A percentile compares a stretch with the other conserved stretches of the same genome.
Conservation (phyloP, 2,888 invertebrate species). For the Cristatella mucedo region DNA sequence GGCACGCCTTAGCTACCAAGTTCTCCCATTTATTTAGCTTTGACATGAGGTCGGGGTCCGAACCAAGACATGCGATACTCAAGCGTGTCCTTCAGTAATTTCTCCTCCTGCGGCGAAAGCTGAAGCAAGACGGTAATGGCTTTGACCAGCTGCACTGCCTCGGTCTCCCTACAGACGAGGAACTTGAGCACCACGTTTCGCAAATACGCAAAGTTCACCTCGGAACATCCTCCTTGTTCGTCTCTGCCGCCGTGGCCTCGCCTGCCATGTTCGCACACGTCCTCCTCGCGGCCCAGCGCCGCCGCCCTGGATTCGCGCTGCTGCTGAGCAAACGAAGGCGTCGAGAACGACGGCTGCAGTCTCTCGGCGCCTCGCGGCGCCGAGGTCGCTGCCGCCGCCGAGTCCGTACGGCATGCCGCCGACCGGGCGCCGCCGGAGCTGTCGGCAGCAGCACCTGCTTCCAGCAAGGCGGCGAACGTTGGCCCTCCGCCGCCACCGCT, state of each 20-base stretch:
- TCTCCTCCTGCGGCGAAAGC: constrained; percentile 70
- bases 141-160: constrained; percentile 70
- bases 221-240: constrained; percentile 38
- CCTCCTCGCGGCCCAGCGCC: not conserved
- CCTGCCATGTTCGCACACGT: not conserved
- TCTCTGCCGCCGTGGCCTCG: constrained; percentile 3
- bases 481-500: not conserved
- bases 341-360: no score
- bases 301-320: not conserved
- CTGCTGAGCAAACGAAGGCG: not conserved
- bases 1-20: no score
- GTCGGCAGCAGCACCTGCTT: not conserved
- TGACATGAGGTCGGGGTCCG: no score
- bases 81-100: constrained; percentile 59
- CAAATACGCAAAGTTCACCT: constrained; percentile 66
- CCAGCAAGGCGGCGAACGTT: no score
- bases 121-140: constrained; percentile 69
- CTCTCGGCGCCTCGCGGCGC: no score
- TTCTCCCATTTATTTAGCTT: no score
- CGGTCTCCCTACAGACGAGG: constrained; percentile 65
- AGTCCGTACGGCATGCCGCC: no score
- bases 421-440: no score
- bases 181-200: constrained; percentile 86
- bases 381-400: no score
- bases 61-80: constrained; percentile 61